phyloP scores from a whole-genome alignment of 1,140 invertebrate genomes.

The Pomacea maculata region DNA sequence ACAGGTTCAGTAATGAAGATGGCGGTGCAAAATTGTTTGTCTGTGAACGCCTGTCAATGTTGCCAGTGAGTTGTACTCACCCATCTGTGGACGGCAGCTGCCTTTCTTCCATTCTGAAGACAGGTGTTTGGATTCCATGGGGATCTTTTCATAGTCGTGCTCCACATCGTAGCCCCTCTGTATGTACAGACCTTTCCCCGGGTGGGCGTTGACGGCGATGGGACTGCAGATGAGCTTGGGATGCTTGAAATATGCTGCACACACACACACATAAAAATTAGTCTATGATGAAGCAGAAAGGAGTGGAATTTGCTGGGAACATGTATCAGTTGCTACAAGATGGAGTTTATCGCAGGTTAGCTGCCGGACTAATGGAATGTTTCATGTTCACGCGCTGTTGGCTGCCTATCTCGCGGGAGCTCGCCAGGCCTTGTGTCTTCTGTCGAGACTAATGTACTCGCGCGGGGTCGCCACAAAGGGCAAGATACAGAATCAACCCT shows the following conservation, averaged over 20 bases:
- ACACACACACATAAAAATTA: not conserved
- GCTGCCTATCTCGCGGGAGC: not conserved
- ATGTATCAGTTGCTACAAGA: not conserved
- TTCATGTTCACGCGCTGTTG: not conserved
- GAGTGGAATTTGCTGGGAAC: not conserved
- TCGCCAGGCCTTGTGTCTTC: too few species aligned
- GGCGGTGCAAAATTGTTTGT: not conserved
- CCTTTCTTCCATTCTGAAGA: conserved; percentile 46
- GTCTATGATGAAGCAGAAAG: not conserved
- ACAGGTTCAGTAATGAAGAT: not conserved
- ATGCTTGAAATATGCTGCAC: conserved; percentile 59
- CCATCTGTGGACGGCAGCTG: conserved; percentile 54
- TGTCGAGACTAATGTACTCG: too few species aligned
- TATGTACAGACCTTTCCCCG: conserved; percentile 55
- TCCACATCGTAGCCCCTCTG: conserved; percentile 51
- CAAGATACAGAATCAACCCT: too few species aligned
- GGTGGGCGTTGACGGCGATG: conserved; percentile 35
- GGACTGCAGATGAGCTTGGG: conserved; percentile 55
- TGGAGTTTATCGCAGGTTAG: not conserved
- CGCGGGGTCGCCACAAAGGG: too few species aligned
- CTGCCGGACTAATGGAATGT: not conserved
- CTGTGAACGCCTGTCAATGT: too few species aligned
- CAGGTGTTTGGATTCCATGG: conserved; percentile 44
- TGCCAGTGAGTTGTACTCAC: conserved; percentile 29
- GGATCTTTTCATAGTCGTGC: conserved; percentile 43